A percentile compares a stretch with the other conserved stretches of the same genome.
phyloP scores from a whole-genome alignment of 1,140 invertebrate species.

The Myzus persicae region DNA sequence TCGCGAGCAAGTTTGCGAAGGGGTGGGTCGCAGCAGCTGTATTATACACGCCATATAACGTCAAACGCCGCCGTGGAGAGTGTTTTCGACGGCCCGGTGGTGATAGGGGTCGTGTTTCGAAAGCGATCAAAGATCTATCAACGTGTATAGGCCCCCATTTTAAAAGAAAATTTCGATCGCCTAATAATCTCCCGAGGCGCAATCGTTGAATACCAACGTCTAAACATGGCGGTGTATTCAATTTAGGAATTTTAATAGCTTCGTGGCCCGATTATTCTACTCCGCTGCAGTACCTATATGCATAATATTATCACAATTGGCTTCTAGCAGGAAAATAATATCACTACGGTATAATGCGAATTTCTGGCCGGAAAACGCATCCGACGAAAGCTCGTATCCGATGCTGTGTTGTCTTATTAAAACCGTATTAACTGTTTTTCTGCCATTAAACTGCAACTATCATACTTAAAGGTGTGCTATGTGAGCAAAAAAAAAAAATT shows the following conservation, averaged over 20 bases:
- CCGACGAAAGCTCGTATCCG: not conserved
- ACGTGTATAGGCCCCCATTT: not conserved
- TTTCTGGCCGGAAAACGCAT: not conserved
- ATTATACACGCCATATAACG: not conserved
- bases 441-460: not conserved
- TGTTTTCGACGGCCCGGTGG: not conserved
- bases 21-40: not conserved
- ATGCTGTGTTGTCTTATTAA: not conserved
- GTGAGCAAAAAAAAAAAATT: not conserved
- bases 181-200: not conserved
- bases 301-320: not conserved
- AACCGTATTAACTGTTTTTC: not conserved
- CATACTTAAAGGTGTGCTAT: not conserved
- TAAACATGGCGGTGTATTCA: not conserved
- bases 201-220: not conserved
- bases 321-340: not conserved
- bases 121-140: not conserved
- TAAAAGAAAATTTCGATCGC: not conserved
- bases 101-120: not conserved
- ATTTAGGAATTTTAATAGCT: constrained; percentile 14
- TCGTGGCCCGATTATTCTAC: not conserved
- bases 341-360: not conserved
- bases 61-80: not conserved
- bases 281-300: not conserved
- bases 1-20: not conserved